These are phyloP conservation scores for Meleagris gallopavo DNA, from an alignment of 2,113 vertebrate species.

Conservation along the genomic window DNA sequence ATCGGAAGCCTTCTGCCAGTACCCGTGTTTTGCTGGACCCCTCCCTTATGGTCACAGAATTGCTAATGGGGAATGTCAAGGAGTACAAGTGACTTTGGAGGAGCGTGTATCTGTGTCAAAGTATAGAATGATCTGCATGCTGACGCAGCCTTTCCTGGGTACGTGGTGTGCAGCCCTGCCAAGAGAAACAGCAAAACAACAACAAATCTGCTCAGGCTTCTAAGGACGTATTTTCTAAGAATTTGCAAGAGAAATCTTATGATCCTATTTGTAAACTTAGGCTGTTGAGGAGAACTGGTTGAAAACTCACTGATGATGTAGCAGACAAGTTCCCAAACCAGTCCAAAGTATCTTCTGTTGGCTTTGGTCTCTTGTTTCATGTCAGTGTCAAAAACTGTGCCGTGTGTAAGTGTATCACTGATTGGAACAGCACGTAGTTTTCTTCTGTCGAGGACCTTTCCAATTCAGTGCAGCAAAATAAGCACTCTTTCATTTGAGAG, in stretches of 20 bases:
- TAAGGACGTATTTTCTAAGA: accelerated
- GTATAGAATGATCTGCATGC: neutral
- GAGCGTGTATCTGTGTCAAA: neutral
- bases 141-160: neutral
- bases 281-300: neutral
- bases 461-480: neutral
- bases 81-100: neutral
- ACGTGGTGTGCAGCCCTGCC: neutral
- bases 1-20: neutral
- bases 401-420: neutral
- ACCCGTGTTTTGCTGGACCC: neutral
- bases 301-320: neutral
- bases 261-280: neutral
- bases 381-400: neutral
- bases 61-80: neutral
- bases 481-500: neutral
- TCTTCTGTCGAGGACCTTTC: neutral
- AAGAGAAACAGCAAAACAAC: neutral
- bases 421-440: neutral
- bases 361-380: neutral
- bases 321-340: neutral
- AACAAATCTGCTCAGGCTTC: neutral
- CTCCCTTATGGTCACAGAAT: neutral
- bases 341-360: neutral
- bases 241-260: neutral